A percentile compares a stretch with the other conserved stretches of the same genome.
These are phyloP conservation scores for Potorous gilbertii DNA, from an alignment of 2,797 vertebrate species.

Conservation along the genomic window DNA sequence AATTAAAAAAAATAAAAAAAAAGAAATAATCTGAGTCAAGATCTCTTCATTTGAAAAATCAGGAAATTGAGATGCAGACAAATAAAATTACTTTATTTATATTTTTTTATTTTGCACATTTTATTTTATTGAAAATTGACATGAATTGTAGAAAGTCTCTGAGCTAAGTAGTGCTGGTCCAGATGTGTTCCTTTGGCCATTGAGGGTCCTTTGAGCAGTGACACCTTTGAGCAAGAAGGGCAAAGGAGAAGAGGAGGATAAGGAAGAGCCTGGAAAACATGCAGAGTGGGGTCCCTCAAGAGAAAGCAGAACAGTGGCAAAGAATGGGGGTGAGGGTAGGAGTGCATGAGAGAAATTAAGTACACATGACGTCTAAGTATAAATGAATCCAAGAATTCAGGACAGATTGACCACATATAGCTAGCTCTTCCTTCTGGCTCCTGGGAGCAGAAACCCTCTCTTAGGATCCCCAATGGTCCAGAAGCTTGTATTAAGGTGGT, in stretches of 20 bases:
- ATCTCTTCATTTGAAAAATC: background rate
- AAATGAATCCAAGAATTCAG: constrained; percentile 60
- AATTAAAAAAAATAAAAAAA: too few species aligned
- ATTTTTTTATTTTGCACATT: constrained; percentile 48
- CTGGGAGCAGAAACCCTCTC: constrained; percentile 44
- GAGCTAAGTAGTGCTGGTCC: constrained; percentile 77
- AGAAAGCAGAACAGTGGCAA: constrained; percentile 38
- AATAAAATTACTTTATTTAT: background rate
- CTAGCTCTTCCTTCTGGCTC: constrained; percentile 53
- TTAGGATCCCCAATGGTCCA: constrained; percentile 14
- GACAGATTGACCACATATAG: constrained; percentile 22
- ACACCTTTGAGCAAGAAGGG: constrained; percentile 62
- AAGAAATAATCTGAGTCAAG: background rate
- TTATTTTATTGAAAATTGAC: constrained; percentile 86
- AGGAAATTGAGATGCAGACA: background rate
- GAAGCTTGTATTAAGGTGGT: constrained; percentile 25
- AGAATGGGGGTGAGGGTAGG: background rate
- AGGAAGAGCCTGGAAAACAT: constrained; percentile 65
- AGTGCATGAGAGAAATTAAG: background rate
- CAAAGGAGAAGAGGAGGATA: constrained; percentile 47
- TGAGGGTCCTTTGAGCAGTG: constrained; percentile 41
- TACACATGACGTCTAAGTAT: constrained; percentile 13
- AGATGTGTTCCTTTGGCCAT: constrained; percentile 41
- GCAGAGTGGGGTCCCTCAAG: constrained; percentile 72
- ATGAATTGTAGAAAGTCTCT: constrained; percentile 80